These are phyloP conservation scores for Xiphydria camelus DNA, from an alignment of 2,888 invertebrate species.

Conservation along the genomic window DNA sequence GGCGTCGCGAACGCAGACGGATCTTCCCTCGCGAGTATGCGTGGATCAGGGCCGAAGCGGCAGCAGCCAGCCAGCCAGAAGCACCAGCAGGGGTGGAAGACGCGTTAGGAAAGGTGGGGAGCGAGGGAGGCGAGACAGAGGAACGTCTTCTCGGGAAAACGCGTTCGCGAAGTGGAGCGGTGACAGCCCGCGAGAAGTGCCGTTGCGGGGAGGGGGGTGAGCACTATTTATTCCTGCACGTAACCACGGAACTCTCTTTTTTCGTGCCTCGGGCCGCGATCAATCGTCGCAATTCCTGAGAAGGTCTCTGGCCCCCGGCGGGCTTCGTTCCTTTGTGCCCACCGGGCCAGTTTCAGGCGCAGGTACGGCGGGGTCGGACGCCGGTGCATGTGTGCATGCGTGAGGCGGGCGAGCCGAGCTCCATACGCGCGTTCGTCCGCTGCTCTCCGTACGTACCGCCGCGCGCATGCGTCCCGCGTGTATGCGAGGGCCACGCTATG, in stretches of 20 bases:
- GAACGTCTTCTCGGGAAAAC: conserved; percentile 37
- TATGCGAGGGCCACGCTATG: neutral
- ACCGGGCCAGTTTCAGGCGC: conserved; percentile 37
- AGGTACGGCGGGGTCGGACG: conserved; percentile 25
- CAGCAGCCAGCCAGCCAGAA: conserved; percentile 6
- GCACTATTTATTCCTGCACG: too few species aligned
- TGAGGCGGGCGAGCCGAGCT: too few species aligned
- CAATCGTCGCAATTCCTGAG: conserved; percentile 22
- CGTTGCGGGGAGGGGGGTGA: conserved; percentile 16
- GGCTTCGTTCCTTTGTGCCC: conserved; percentile 30
- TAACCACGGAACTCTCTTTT: too few species aligned
- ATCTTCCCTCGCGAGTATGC: conserved; percentile 31
- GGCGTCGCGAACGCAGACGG: conserved; percentile 40
- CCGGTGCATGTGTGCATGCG: neutral
- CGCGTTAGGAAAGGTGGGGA: neutral
- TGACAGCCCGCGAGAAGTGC: conserved; percentile 33
- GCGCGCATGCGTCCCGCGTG: neutral
- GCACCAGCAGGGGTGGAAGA: neutral
- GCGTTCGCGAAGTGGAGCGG: conserved; percentile 38
- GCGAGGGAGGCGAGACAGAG: too few species aligned
- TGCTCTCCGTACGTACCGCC: neutral
- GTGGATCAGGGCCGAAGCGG: conserved; percentile 29
- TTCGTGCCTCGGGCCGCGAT: neutral
- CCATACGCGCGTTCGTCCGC: neutral
- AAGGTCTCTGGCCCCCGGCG: conserved; percentile 20